phyloP scores from a whole-genome alignment of 2,888 invertebrate genomes.

The Melanophora roralis region DNA sequence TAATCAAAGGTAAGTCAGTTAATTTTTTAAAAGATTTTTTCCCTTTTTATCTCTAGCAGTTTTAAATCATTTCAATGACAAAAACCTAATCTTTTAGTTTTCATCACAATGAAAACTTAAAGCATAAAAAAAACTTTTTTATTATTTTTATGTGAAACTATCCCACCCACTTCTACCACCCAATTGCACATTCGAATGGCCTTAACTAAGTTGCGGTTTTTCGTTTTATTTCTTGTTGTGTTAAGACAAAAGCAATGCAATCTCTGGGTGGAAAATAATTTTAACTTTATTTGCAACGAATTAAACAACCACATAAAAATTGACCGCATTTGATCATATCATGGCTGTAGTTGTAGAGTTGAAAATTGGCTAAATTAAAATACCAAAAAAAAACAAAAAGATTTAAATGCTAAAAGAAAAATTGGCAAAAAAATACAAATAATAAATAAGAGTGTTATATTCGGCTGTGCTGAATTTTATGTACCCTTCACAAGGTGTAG shows the following conservation, averaged over 20 bases:
- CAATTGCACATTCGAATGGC: neutral
- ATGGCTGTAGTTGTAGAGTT: no score
- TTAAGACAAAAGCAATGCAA: neutral
- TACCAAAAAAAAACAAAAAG: neutral
- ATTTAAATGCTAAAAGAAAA: neutral
- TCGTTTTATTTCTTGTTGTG: neutral
- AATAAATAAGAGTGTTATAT: no score
- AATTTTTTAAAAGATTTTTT: neutral
- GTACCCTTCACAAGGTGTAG: no score
- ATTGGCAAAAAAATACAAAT: neutral
- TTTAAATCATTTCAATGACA: neutral
- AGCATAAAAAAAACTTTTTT: neutral
- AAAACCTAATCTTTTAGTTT: slow-evolving; percentile 3
- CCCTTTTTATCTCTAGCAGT: neutral
- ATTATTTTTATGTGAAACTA: neutral
- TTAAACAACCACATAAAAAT: slow-evolving; percentile 11
- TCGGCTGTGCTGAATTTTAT: no score
- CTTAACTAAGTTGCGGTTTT: neutral
- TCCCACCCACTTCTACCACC: slow-evolving; percentile 17
- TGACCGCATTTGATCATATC: slow-evolving; percentile 54
- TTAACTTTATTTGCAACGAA: neutral
- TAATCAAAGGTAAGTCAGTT: slow-evolving; percentile 27
- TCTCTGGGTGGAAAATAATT: neutral
- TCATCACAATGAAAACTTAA: neutral
- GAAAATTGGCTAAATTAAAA: no score